Evolutionary conservation across 2,888 invertebrate species (phyloP), one percentile per base, ranked within the genome.

Genomic region (Reticulitermes lucifugus): DNA sequence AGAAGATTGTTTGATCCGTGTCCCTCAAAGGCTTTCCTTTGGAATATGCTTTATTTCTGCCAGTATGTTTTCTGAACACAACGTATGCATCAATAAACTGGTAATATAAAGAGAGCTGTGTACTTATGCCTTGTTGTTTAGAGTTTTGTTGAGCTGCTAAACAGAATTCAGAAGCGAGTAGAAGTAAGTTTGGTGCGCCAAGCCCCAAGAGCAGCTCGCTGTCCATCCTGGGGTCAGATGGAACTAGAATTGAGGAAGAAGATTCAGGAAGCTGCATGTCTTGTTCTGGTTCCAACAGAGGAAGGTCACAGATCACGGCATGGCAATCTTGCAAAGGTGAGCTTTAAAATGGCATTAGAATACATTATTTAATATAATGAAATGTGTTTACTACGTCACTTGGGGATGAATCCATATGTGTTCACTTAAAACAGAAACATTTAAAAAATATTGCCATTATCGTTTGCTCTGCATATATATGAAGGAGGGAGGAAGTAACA

Each of bases 151-250:
- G 92, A 93, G 35, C 90, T 96, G 86, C 90, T 96, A 82, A 92
- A 92, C 85, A 94, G 94, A 86, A 92, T 96, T 84, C 92, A 94
- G 84, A 91, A 92, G n/a, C 93, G 94, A 77, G 93, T 95, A 55
- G 96, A 96, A 89, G 94, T 94, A 87, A 94, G 95, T 88, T 91
- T 96, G 79, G 94, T 95, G 14, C 92, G 95, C 41, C 95, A 96
- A 89, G 95, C 96, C 35, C 92, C 94, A 9, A 91, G 94, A 35
- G 93, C 94, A 6, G 93, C 94, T 88, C 92, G 94, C 55, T 93
- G 94, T 18, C 93, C 93, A 10, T 93, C 94, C 0, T 95, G 95
- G 95, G 90, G 93, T 71, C 92, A 94, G 88, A 93, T 95, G 92
- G 94, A 94, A 86, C 89, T 93, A 84, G 92, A 93, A 83, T 89